These are phyloP conservation scores for Darevskia nairensis DNA, from an alignment of 2,797 vertebrate genomes.

Conservation along the genomic window DNA sequence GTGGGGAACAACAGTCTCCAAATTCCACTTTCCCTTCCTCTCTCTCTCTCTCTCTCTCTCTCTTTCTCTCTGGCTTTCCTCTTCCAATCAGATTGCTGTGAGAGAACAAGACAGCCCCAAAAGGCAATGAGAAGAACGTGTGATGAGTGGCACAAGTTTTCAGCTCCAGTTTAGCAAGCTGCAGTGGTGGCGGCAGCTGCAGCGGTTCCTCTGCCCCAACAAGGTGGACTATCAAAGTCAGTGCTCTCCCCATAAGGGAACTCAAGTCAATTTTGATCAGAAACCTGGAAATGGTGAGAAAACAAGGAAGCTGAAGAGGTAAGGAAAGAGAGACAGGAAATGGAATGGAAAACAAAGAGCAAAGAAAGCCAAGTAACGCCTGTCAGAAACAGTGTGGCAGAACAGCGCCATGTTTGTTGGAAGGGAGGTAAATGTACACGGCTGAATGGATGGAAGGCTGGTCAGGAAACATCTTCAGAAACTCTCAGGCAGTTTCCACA, in stretches of 20 bases:
- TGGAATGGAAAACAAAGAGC: constrained; percentile 63
- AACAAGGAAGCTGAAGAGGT: constrained; percentile 41
- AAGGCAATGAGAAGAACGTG: constrained; percentile 46
- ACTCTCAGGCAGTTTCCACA: constrained; percentile 48
- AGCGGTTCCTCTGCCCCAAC: constrained; percentile 28
- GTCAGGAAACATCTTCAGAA: constrained; percentile 55
- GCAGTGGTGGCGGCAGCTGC: constrained; percentile 9
- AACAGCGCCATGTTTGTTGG: constrained; percentile 39
- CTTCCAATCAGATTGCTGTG: constrained; percentile 27
- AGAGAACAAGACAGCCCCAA: constrained; percentile 45
- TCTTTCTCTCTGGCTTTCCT: constrained; percentile 17
- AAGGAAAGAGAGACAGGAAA: background rate
- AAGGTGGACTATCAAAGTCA: background rate
- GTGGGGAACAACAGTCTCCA: constrained; percentile 38
- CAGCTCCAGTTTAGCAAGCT: constrained; percentile 58
- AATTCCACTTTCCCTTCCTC: background rate
- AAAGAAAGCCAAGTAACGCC: constrained; percentile 63
- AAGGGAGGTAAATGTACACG: constrained; percentile 36
- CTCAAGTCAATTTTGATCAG: constrained; percentile 52
- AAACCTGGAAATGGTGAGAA: constrained; percentile 43
- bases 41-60: constrained; percentile 14
- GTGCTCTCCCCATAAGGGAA: constrained; percentile 37
- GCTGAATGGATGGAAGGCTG: background rate
- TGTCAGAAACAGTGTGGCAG: constrained; percentile 57
- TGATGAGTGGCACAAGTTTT: constrained; percentile 52